Evolutionary conservation across 2,113 vertebrate genomes (phyloP), one percentile per base, ranked within the genome.

Genomic region (Tragelaphus strepsiceros): DNA sequence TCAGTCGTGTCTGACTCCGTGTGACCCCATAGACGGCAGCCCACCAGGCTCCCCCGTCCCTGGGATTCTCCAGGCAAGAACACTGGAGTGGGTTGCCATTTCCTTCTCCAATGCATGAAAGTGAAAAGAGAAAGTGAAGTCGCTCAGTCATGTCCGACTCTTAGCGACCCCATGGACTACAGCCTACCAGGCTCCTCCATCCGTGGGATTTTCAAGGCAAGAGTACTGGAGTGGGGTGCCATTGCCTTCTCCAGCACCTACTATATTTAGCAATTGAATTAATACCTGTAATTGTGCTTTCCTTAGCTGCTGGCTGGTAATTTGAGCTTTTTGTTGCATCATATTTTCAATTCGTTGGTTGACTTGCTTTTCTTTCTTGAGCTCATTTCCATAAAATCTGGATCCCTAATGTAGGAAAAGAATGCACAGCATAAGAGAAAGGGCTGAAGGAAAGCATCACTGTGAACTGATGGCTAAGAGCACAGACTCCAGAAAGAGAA

Each of bases 301-400:
- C 95, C 99, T 98, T 51, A 99, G 98, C 95, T 99, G 99, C 74
- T 99, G 99, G 82, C 98, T 97, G 95, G 99, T 99, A 97, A 99
- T 99, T 84, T 98, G 99, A 53, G 98, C 98, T 98, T 99, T 99
- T 54, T 99, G 99, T 53, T 98, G 98, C 99, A 99, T 99, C 99
- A 99, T 99, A 98, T 99, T 99, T 98, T 99, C 99, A 98, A 99
- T 99, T 92, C 99, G 99, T 98, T 99, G 99, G 97, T 99, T 99
- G 97, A 99, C 99, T 98, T 99, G 99, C 61, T 99, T 99, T 97
- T 99, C 99, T 98, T 99, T 99, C 98, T 99, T 99, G 89, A 99
- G 98, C 90, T 99, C 99, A 88, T 99, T 99, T 98, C 99, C 99
- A 98, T 99, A 99, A 99, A 99, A 99, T 98, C 98, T 99, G 39